Base-by-base conservation (phyloP, 2,113 vertebrate species). In the Nycticorax nycticorax region DNA sequence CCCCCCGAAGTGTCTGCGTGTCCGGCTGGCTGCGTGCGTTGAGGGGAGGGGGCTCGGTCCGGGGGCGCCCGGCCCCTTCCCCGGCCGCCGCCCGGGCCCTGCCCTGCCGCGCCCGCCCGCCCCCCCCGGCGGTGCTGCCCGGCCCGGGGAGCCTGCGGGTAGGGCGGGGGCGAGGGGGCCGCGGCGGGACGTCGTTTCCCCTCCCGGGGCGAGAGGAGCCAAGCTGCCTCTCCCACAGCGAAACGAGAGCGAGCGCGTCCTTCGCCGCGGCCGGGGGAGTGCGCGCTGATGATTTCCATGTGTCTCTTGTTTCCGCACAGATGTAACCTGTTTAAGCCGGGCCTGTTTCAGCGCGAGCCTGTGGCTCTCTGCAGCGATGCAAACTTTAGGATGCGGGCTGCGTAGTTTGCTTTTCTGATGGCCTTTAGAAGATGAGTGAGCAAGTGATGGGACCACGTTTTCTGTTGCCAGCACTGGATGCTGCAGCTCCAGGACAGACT, bases 191-290 rank as follows among this genome's bases (percentile, higher is more conserved):
- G 19, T 2, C 23, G 8, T 4, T 24, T 41, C 3, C 28, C 20
- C 8, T 71, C 55, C 37, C 7, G 19, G 19, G 27, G 74, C 14
- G 5, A 37, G 43, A 22, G 48, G 35, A 47, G 67, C 75, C 37
- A 1, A n/a, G 28, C 6, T 1, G 6, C 5, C 8, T 9, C 28
- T 68, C 53, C 35, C 1, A 0, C 19, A n/a, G 28, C 14, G n/a
- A 35, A 50, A 27, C 1, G 4, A 9, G 4, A 67, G 30, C 8
- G 48, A 50, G 10, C 7, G 35, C 32, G 26, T 59, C 53, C n/a
- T 41, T 21, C 41, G 19, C 32, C 3, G 73, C 57, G 8, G 69
- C n/a, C n/a, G 26, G 14, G 62, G 75, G 41, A 27, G 24, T 20
- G 66, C 15, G 45, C 32, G 14, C 55, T 72, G 80, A 19, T 78